Percentiles rank a stretch among this genome's conserved stretches.
These are phyloP conservation scores for Crepidodera aurea DNA, from an alignment of 2,888 invertebrate species.

Conservation along the genomic window DNA sequence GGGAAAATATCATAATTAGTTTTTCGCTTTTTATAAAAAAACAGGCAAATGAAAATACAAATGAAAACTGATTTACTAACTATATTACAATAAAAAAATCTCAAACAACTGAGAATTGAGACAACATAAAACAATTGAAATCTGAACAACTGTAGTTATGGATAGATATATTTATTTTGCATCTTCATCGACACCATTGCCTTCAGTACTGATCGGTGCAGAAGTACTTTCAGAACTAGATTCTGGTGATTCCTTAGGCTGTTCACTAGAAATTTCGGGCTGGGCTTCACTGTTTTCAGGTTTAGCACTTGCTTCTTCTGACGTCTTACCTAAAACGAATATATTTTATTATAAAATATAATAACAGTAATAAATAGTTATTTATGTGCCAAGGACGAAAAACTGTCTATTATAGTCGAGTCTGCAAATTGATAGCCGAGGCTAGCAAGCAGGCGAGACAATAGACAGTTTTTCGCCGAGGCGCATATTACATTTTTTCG, in stretches of 20 bases:
- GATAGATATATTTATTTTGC: constrained; percentile 6
- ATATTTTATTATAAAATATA: too few relatives aligned
- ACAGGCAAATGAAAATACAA: not conserved
- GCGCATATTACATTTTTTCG: too few relatives aligned
- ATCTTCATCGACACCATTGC: not conserved
- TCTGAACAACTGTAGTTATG: constrained; percentile 4
- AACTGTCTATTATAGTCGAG: too few relatives aligned
- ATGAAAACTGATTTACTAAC: not conserved
- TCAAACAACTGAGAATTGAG: constrained; percentile 4
- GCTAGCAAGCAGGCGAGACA: too few relatives aligned
- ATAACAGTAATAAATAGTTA: too few relatives aligned
- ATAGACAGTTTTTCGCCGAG: too few relatives aligned
- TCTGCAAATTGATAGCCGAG: too few relatives aligned
- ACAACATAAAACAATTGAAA: not conserved
- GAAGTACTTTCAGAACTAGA: not conserved
- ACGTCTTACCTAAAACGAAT: too few relatives aligned
- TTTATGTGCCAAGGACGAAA: too few relatives aligned
- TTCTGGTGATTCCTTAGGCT: not conserved
- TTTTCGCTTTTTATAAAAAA: too few relatives aligned
- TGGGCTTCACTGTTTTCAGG: not conserved
- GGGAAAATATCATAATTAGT: too few relatives aligned
- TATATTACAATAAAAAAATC: constrained; percentile 3
- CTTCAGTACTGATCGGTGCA: not conserved
- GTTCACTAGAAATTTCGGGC: not conserved
- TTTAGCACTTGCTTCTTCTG: not conserved